Evolutionary conservation across 2,888 invertebrate genomes (phyloP).

Genomic region (Amblyjoppa proteus): DNA sequence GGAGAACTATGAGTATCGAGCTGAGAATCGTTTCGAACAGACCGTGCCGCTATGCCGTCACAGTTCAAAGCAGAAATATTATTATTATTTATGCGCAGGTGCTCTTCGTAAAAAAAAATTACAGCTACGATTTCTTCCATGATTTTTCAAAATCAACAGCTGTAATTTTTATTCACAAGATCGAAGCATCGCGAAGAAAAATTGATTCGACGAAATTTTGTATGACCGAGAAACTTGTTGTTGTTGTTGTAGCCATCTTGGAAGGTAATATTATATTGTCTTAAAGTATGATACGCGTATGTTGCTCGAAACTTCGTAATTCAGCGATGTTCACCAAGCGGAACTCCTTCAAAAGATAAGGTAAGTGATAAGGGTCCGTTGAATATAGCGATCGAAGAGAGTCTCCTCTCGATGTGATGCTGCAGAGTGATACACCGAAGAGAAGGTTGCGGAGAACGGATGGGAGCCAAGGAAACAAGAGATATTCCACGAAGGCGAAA

Average conservation of each 20-base stretch:
- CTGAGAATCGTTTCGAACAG: constrained; percentile 13
- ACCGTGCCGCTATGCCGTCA: constrained; percentile 28
- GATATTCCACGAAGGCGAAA: constrained; percentile 37
- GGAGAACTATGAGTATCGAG: constrained; percentile 5
- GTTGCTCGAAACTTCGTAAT: constrained; percentile 2
- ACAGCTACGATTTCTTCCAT: background rate
- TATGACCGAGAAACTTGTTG: background rate
- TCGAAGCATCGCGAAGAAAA: no score
- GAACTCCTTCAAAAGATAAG: constrained; percentile 49
- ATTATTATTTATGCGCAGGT: background rate
- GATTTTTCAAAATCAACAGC: background rate
- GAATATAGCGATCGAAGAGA: constrained; percentile 68
- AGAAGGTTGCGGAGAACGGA: constrained; percentile 35
- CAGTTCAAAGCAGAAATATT: background rate
- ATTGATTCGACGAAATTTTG: background rate
- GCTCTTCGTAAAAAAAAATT: background rate
- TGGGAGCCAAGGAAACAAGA: constrained; percentile 51
- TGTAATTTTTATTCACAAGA: background rate
- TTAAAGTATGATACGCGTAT: background rate
- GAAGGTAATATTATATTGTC: background rate
- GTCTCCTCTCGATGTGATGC: constrained; percentile 59
- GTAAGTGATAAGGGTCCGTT: constrained; percentile 68
- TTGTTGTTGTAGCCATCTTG: no score
- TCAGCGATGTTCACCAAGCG: constrained; percentile 32
- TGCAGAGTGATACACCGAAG: constrained; percentile 56